A percentile compares a stretch with the other conserved stretches of the same genome.
These are phyloP conservation scores for Drosophila sp. DNA, from an alignment of 1,140 invertebrate species.

Conservation along the genomic window DNA sequence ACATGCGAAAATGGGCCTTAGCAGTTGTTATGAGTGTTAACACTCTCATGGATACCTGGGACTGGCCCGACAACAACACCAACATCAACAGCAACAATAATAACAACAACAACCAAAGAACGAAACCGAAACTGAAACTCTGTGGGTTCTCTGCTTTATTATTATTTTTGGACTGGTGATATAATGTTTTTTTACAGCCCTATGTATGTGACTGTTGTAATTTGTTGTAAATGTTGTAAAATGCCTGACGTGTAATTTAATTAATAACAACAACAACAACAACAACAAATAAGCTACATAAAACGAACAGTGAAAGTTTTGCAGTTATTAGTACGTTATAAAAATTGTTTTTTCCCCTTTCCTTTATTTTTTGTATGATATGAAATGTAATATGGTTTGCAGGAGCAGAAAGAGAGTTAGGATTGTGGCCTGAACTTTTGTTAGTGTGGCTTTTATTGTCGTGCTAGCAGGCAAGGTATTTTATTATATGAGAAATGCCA, in stretches of 20 bases:
- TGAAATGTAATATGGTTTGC: slow-evolving; percentile 23
- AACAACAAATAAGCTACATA: slow-evolving; percentile 45
- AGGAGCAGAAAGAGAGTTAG: background rate
- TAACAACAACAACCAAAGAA: slow-evolving; percentile 24
- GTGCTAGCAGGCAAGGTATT: slow-evolving; percentile 55
- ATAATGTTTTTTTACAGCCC: slow-evolving; percentile 54
- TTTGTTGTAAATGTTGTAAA: slow-evolving; percentile 83
- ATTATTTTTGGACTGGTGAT: slow-evolving; percentile 70
- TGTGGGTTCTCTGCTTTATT: slow-evolving; percentile 35
- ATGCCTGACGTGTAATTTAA: slow-evolving; percentile 82
- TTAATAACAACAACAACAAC: slow-evolving; percentile 70
- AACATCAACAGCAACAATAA: slow-evolving; percentile 6
- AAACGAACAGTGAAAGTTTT: slow-evolving; percentile 82
- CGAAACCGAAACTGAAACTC: slow-evolving; percentile 44
- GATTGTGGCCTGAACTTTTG: background rate
- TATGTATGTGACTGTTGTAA: slow-evolving; percentile 64
- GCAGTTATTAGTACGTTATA: slow-evolving; percentile 82
- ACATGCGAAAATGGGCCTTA: slow-evolving; percentile 84
- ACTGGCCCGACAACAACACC: background rate
- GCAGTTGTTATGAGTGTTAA: slow-evolving; percentile 83
- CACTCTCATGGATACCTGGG: slow-evolving; percentile 76
- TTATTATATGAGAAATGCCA: slow-evolving; percentile 49
- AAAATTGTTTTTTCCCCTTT: slow-evolving; percentile 58
- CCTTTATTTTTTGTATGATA: slow-evolving; percentile 12
- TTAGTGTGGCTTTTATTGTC: slow-evolving; percentile 71